Evolutionary conservation across 2,888 invertebrate genomes (phyloP).

Genomic region (Monoplex corrugatus): DNA sequence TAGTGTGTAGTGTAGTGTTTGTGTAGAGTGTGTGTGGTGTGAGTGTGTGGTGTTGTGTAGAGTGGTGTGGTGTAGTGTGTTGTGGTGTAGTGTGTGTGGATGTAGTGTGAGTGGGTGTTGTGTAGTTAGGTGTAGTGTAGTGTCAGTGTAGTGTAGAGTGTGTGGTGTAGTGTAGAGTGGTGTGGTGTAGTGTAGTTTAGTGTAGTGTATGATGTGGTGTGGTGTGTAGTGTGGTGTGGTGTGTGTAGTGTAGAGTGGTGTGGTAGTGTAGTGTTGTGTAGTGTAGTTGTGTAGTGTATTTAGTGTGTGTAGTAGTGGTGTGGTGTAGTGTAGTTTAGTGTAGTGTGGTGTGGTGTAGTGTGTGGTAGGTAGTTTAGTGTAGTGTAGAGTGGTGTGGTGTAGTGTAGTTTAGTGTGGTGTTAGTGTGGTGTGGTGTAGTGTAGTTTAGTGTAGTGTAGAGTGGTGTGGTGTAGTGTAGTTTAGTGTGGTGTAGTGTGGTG

Average conservation of each 20-base stretch:
- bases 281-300: too few species aligned
- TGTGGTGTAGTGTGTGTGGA: neutral
- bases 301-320: neutral
- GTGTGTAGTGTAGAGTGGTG: too few species aligned
- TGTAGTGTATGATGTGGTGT: neutral
- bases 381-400: neutral
- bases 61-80: neutral
- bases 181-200: neutral
- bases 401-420: too few species aligned
- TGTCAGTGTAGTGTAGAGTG: neutral
- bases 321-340: neutral
- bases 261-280: too few species aligned
- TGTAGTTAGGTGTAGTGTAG: neutral
- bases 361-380: neutral
- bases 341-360: neutral
- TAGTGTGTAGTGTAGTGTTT: too few species aligned
- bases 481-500: neutral
- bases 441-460: neutral
- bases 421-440: too few species aligned
- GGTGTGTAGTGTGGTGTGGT: neutral
- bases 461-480: neutral
- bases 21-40: too few species aligned
- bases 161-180: neutral
- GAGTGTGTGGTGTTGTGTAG: neutral
- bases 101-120: neutral